Conservation (phyloP, 1,140 invertebrate species). For the Heliothis virescens region DNA sequence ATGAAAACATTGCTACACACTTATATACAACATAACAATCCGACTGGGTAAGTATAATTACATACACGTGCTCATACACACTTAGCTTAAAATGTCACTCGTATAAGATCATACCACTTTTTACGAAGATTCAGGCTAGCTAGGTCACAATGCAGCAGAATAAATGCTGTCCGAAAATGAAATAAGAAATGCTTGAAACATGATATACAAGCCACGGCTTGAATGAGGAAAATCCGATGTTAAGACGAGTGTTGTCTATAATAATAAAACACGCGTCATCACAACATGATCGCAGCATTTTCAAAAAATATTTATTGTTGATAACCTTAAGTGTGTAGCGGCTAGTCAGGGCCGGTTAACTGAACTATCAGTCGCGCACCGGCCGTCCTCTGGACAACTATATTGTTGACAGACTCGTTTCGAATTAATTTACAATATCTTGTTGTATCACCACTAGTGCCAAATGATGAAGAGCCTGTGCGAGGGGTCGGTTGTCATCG, state of each 20-base stretch:
- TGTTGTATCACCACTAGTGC: slow-evolving; percentile 27
- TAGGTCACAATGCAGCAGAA: neutral
- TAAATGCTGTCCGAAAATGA: neutral
- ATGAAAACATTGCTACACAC: neutral
- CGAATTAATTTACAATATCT: slow-evolving; percentile 27
- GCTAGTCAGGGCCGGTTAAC: slow-evolving; percentile 55
- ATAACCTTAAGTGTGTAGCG: slow-evolving; percentile 63
- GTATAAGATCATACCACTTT: neutral
- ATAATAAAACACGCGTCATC: slow-evolving; percentile 51
- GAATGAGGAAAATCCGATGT: slow-evolving; percentile 55
- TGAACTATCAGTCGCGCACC: slow-evolving; percentile 58
- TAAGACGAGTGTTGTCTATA: slow-evolving; percentile 38
- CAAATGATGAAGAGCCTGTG: slow-evolving; percentile 48
- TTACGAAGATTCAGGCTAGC: neutral
- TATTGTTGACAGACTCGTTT: slow-evolving; percentile 40
- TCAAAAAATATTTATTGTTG: slow-evolving; percentile 58
- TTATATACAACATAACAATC: neutral
- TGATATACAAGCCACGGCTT: neutral
- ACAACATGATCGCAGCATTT: slow-evolving; percentile 44
- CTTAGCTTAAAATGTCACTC: neutral
- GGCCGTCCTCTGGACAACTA: slow-evolving; percentile 51
- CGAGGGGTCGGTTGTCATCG: slow-evolving; percentile 33
- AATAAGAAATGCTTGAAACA: neutral
- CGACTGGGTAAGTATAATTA: slow-evolving; percentile 24
- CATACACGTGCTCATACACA: slow-evolving; percentile 15